Evolutionary conservation across 1,140 invertebrate species (phyloP), one percentile per base, ranked within the genome.

Genomic region (Hormaphis cornu): DNA sequence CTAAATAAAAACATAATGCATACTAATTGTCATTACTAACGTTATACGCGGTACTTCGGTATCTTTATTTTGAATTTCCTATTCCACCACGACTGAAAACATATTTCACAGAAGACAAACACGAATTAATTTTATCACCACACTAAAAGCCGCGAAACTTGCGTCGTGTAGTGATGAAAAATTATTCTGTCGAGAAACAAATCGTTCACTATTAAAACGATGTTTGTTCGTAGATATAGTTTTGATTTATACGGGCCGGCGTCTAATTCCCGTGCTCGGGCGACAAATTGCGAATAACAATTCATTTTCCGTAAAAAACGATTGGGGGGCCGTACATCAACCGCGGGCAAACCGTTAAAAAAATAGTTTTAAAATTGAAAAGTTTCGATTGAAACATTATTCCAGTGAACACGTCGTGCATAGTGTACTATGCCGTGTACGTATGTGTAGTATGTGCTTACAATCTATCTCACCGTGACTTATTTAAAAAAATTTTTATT

Each of bases 81-180:
- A 37, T 37, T 40, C 20, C 20, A 33, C n/a, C 9, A 18, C 14
- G 28, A 12, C 33, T 33, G n/a, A 48, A 58, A 35, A 30, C 16
- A 28, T 14, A 46, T 48, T 30, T n/a, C n/a, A 7, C 24, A 16
- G 16, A 14, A 10, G 6, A 33, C 59, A 46, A 30, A 20, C 30
- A 66, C 48, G 48, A 66, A 66, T 46, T 48, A 46, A 48, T 12
- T 66, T 66, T 66, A 66, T 66, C 30, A 48, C 59, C 48, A 10
- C 48, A 66, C 48, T 66, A 66, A 66, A 48, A 66, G 20, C 59
- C 33, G 26, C 16, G 6, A 7, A 44, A 63, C 58, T 63, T 18
- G n/a, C n/a, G n/a, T n/a, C n/a, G 35, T 35, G 20, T 35, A 8
- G 35, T 33, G 28, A 54, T n/a, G 28, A 54, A 35, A 35, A 33